A percentile compares a stretch with the other conserved stretches of the same genome.
Conservation (phyloP, 2,797 vertebrate species). For the Choloepus didactylus region DNA sequence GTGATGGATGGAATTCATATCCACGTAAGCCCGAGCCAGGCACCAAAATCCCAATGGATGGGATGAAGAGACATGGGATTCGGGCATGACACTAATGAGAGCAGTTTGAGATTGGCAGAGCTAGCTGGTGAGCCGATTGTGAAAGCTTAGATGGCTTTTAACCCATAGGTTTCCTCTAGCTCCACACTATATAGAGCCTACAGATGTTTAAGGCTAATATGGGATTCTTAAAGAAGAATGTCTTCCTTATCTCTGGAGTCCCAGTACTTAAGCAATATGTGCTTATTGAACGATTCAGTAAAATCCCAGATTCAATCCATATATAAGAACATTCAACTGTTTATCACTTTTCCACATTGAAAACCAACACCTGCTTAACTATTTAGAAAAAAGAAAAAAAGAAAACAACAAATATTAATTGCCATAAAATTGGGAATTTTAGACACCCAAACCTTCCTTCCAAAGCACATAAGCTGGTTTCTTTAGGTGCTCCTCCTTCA, state of each 20-base stretch:
- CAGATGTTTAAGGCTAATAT: not conserved
- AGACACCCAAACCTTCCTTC: not conserved
- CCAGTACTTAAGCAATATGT: not conserved
- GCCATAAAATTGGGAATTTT: conserved; percentile 30
- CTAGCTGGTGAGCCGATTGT: not conserved
- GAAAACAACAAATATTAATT: conserved; percentile 48
- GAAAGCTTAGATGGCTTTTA: not conserved
- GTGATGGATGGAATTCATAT: not conserved
- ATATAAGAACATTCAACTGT: not conserved
- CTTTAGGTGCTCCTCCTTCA: conserved; percentile 67
- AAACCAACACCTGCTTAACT: conserved; percentile 39
- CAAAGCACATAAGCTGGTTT: conserved; percentile 58
- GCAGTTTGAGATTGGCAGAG: not conserved
- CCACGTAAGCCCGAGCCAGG: not conserved
- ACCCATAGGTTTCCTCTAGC: not conserved
- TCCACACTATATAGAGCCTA: not conserved
- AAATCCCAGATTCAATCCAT: not conserved
- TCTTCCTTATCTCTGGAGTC: not conserved
- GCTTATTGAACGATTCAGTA: not conserved
- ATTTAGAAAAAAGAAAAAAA: not conserved
- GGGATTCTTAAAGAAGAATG: conserved; percentile 1
- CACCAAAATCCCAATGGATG: not conserved
- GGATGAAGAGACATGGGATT: not conserved
- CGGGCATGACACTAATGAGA: not conserved
- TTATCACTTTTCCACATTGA: conserved; percentile 15